Evolutionary conservation across 2,888 invertebrate genomes (phyloP), one percentile per base, ranked within the genome.

Genomic region (Octonoba sinensis): DNA sequence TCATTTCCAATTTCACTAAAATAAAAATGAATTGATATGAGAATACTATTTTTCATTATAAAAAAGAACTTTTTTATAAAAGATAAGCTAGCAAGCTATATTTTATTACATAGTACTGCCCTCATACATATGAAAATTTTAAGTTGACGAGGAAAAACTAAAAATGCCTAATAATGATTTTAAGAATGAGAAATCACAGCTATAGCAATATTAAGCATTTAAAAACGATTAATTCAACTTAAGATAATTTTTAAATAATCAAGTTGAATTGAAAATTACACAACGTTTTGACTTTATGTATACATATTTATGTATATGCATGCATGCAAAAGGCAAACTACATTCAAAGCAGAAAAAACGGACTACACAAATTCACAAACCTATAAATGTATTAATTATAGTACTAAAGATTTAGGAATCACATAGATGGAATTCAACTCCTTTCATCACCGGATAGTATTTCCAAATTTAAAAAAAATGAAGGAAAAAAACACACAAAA

Each of bases 401-500:
- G 44, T 18, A 66, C 46, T 49, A 62, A 69, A 65, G 62, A 54
- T 71, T 57, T 47, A 71, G 70, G 60, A 66, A 49, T 71, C 71
- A 77, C 77, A 76, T 54, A 77, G 60, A 18, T 79, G 67, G 46
- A 72, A 60, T 27, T 65, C 73, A 74, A 69, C 60, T 69, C 60
- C 47, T 59, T 67, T 62, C 81, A 57, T 81, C 81, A 81, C 81
- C 81, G 81, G 81, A 72, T 72, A 72, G 57, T 66, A 72, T 74
- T 81, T 69, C 56, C 67, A 73, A 67, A 74, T 71, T 62, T 6
- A 36, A 36, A 36, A 36, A 36, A 36, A 36, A 36, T 1, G 8
- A 36, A 36, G 36, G 11, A 36, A 36, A 36, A 36, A 36, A 36
- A 36, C 36, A 36, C 75, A 74, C 59, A 65, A 56, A 73, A 72